These are phyloP conservation scores for Corydoras sp. DNA, from an alignment of 2,113 vertebrate genomes.

Conservation along the genomic window DNA sequence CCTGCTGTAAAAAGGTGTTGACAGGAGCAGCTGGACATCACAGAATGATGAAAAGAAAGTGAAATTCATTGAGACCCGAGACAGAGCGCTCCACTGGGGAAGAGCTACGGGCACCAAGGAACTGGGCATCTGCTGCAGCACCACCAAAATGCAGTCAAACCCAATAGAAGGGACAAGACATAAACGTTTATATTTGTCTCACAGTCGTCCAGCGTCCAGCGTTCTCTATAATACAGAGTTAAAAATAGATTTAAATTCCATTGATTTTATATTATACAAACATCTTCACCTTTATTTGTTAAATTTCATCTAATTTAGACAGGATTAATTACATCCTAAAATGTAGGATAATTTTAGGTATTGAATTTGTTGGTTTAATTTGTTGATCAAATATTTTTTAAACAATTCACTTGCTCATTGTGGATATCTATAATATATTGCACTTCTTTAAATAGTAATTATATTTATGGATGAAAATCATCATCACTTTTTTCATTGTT, in stretches of 20 bases:
- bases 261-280: no score
- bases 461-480: no score
- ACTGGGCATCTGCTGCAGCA: constrained; percentile 57
- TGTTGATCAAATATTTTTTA: no score
- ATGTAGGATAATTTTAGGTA: no score
- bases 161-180: constrained; percentile 35
- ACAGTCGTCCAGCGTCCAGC: not conserved
- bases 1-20: constrained; percentile 91
- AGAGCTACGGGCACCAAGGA: constrained; percentile 37
- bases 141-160: constrained; percentile 55
- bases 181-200: not conserved
- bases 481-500: no score
- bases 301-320: not conserved
- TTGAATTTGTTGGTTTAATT: no score
- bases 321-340: no score
- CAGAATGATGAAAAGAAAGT: constrained; percentile 87
- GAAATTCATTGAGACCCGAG: constrained; percentile 81
- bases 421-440: no score
- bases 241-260: no score
- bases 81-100: constrained; percentile 73
- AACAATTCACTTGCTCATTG: no score
- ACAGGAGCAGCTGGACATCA: constrained; percentile 97
- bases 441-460: no score
- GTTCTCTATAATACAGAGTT: no score
- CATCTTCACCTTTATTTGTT: not conserved